phyloP scores from a whole-genome alignment of 2,113 vertebrate species.

The Oryzias celebensis region DNA sequence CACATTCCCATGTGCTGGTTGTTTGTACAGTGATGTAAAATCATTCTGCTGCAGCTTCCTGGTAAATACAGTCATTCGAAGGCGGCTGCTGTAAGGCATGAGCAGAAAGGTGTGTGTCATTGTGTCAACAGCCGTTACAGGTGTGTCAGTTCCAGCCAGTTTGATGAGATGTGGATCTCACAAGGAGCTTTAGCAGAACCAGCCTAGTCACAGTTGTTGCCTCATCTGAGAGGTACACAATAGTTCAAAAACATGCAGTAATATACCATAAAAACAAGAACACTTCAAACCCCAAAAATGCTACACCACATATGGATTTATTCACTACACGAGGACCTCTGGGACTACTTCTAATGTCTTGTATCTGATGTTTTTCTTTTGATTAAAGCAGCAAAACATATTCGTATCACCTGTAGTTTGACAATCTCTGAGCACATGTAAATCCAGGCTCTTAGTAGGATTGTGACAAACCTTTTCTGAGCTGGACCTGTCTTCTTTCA shows the following conservation, averaged over 20 bases:
- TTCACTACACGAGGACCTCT: not conserved
- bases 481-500: conserved; percentile 14
- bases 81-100: conserved; percentile 6
- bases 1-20: not conserved
- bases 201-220: not conserved
- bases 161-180: conserved; percentile 12
- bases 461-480: conserved; percentile 2
- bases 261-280: not conserved
- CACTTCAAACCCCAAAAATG: not conserved
- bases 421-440: too few species aligned
- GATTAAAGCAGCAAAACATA: not conserved
- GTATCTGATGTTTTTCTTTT: not conserved
- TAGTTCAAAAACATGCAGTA: not conserved
- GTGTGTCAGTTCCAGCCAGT: conserved; percentile 20
- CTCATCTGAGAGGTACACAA: not conserved
- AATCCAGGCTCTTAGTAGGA: too few species aligned
- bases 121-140: conserved; percentile 26
- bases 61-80: conserved; percentile 10
- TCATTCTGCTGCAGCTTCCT: not conserved
- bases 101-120: conserved; percentile 27
- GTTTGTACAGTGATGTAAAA: not conserved
- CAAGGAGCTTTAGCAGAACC: not conserved
- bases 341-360: not conserved
- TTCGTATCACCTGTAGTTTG: too few species aligned
- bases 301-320: not conserved